Evolutionary conservation across 2,888 invertebrate genomes (phyloP), one percentile per base, ranked within the genome.

Genomic region (Sarcophaga rosellei): DNA sequence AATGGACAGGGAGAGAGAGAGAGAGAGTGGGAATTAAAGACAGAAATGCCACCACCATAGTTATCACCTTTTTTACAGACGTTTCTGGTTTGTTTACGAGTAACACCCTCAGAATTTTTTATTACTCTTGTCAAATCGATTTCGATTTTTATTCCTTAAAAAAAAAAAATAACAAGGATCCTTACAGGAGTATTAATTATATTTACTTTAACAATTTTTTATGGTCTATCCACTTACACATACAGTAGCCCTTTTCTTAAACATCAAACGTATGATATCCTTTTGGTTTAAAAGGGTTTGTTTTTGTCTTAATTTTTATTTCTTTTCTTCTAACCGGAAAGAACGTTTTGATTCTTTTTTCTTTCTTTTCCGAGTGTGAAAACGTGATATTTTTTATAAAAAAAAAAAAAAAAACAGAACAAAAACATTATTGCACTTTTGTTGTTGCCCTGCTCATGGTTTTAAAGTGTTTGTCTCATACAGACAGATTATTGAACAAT

Each of bases 51-150:
- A 53, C 53, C 53, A 53, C 53, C 53, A 53, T 53, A 12, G 53
- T 53, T 53, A 53, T 53, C 53, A 53, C 53, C 15, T 15, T 5
- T 53, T 53, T 17, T 53, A 17, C 53, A n/a, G 20, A 70, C 66
- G 35, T 61, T 74, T 76, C 44, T 25, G 76, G 57, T 73, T 79
- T 69, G 66, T 83, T 83, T 74, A 80, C 68, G 77, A 57, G 81
- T 62, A 80, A 84, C 86, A 86, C 86, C 83, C 86, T 81, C 84
- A 84, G 86, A 80, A 74, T 74, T 81, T 81, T 73, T 80, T 80
- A 86, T 86, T 83, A 74, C 63, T 74, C 57, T 74, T 68, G 35
- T 8, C 72, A 76, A 70, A 20, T 59, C 59, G 35, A 35, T 35
- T 35, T 35, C 35, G 35, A 35, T 68, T 47, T 78, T 82, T 62